Evolutionary conservation across 2,113 vertebrate genomes (phyloP).

Genomic region (Chloropsis hardwickii): DNA sequence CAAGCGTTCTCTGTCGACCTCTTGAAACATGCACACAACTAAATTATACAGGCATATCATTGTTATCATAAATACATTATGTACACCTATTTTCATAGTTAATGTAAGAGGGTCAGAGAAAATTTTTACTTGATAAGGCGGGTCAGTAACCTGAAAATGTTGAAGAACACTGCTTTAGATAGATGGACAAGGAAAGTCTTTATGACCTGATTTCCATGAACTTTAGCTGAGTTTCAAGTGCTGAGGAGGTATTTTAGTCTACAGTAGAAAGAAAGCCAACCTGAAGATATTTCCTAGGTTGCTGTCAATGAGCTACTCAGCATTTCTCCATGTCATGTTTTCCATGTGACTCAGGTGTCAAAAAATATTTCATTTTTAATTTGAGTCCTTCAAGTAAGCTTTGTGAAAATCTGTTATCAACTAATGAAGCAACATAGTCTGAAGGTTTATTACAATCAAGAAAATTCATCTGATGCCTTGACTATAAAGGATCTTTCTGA

Average conservation of each 20-base stretch:
- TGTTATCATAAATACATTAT: slow-evolving; percentile 68
- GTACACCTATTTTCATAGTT: slow-evolving; percentile 61
- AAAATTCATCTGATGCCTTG: neutral
- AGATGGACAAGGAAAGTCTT: slow-evolving; percentile 48
- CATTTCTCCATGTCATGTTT: neutral
- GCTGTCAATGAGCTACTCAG: neutral
- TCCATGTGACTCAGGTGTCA: neutral
- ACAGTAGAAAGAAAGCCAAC: neutral
- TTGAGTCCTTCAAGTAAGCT: neutral
- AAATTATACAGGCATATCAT: slow-evolving; percentile 65
- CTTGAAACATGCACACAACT: slow-evolving; percentile 55
- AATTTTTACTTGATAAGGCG: slow-evolving; percentile 49
- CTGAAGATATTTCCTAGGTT: neutral
- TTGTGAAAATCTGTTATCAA: neutral
- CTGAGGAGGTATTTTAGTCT: slow-evolving; percentile 28
- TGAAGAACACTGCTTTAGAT: slow-evolving; percentile 42
- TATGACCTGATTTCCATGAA: slow-evolving; percentile 49
- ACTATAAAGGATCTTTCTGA: neutral
- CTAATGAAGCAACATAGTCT: neutral
- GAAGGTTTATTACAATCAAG: neutral
- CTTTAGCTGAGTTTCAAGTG: slow-evolving; percentile 37
- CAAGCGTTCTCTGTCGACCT: slow-evolving; percentile 19
- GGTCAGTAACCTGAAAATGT: slow-evolving; percentile 59
- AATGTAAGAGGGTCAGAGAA: slow-evolving; percentile 64
- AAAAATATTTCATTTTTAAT: neutral